Base-by-base conservation (phyloP, 2,888 invertebrate genomes). In the Apantesis nais region DNA sequence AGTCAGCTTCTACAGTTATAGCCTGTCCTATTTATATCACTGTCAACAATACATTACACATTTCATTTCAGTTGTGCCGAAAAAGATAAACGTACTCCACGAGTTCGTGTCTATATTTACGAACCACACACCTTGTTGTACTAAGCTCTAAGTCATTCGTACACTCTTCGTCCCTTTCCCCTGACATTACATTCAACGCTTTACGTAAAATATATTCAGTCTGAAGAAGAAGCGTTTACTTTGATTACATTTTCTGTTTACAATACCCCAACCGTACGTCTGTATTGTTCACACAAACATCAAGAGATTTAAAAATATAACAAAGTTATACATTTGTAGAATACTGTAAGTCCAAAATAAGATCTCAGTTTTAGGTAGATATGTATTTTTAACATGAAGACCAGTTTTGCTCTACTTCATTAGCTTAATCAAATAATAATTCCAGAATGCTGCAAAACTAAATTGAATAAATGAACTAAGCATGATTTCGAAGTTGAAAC, bases 161-260 rank as follows among this genome's bases (percentile, higher is more conserved):
- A 82, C 81, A 76, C 83, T 79, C 79, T 82, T 76, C 61, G 44
- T 55, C 79, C 77, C 73, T 73, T 80, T 78, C 79, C 78, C 79
- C 78, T 78, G 76, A 72, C 79, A 78, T 78, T 82, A 82, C 78
- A 84, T 86, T 86, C 80, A 77, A 74, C 77, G 84, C 80, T 83
- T 81, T 77, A 83, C 80, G 78, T 83, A 81, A 81, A 86, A 87
- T 85, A 88, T 85, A 87, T 88, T 85, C 85, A 85, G 86, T 86
- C 85, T 85, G 84, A 86, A 85, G 85, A 84, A 84, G 79, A 74
- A 84, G 77, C 83, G 85, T 88, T 89, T 88, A 88, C 85, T 86
- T 86, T 85, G 85, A 89, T 89, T 88, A 88, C 83, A 83, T 83
- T 85, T 88, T 85, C 81, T 83, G 81, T 82, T 83, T 78, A 85